Base-by-base conservation (phyloP, 2,113 vertebrate genomes). In the Rhinogobius similis region DNA sequence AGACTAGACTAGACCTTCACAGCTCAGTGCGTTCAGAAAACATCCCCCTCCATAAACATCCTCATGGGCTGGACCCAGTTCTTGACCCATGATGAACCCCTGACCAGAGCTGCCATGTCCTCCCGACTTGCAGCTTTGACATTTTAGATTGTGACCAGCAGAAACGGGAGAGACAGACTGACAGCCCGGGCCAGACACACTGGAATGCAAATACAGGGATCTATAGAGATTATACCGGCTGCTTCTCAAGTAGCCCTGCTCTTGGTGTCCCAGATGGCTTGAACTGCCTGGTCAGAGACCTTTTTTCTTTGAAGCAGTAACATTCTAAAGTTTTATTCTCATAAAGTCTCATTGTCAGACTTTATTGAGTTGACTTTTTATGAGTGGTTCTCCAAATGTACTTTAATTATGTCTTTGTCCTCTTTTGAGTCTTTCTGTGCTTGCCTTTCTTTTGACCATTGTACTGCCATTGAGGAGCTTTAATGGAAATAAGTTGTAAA, bases 71-170 rank as follows among this genome's bases (percentile, higher is more conserved):
- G 68, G 81, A 73, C 85, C 83, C 72, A 39, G 79, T 61, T 72
- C 75, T 73, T 89, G 89, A 91, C 86, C 90, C 84, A 56, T 78
- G 86, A 66, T 82, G 89, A 88, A 82, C 87, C 73, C 75, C 71
- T 83, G 90, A 87, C 90, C 81, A 76, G 78, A 83, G 79, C 86
- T 90, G 88, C 88, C 85, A 86, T 85, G 82, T 88, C 75, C 70
- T 61, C 66, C 69, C 39, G 77, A 72, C 86, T 82, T 27, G 58
- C 50, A 67, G 78, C 75, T 56, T 46, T 71, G 83, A 82, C 76
- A 77, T 53, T 74, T 62, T 59, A 67, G 67, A 83, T 81, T 78
- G 74, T 72, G 87, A 90, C 80, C 62, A 74, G 81, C 73, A 77
- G 78, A 77, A 76, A 70, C 65, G 12, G 32, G 68, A 68, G 68